These are phyloP conservation scores for Periophthalmus modestus DNA, from an alignment of 2,113 vertebrate species.

Conservation along the genomic window DNA sequence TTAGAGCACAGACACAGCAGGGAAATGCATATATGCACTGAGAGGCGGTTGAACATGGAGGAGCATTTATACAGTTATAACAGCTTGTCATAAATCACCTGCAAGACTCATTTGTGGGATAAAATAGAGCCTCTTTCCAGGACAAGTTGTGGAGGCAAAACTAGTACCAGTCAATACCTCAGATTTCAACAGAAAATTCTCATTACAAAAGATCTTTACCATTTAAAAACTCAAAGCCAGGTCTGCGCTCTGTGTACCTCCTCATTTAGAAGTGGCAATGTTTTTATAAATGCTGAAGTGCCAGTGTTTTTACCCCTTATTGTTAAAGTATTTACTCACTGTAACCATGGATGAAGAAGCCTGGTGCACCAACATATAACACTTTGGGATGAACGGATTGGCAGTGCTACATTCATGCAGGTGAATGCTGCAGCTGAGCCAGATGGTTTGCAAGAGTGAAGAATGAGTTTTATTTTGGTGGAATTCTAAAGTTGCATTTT, in stretches of 20 bases:
- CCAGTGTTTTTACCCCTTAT: no score
- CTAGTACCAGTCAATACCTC: not conserved
- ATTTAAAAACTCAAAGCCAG: no score
- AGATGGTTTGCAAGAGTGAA: no score
- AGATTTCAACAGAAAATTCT: not conserved
- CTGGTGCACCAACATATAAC: not conserved
- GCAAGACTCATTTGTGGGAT: not conserved
- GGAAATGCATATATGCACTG: conserved; percentile 29
- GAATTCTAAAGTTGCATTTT: no score
- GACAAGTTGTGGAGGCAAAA: not conserved
- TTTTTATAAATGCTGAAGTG: no score
- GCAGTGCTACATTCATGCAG: no score
- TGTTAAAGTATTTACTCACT: no score
- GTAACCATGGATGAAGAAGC: not conserved
- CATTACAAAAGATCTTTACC: not conserved
- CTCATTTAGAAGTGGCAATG: no score
- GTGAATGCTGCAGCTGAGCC: no score
- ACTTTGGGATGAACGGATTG: not conserved
- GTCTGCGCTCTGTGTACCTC: no score
- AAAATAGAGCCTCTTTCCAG: not conserved
- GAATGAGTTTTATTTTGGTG: no score
- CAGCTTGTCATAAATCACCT: conserved; percentile 60
- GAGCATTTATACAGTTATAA: conserved; percentile 63
- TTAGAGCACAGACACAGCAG: conserved; percentile 29
- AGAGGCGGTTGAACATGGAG: conserved; percentile 49